These are phyloP conservation scores for Microcaecilia unicolor DNA, from an alignment of 2,797 vertebrate genomes.

Conservation along the genomic window DNA sequence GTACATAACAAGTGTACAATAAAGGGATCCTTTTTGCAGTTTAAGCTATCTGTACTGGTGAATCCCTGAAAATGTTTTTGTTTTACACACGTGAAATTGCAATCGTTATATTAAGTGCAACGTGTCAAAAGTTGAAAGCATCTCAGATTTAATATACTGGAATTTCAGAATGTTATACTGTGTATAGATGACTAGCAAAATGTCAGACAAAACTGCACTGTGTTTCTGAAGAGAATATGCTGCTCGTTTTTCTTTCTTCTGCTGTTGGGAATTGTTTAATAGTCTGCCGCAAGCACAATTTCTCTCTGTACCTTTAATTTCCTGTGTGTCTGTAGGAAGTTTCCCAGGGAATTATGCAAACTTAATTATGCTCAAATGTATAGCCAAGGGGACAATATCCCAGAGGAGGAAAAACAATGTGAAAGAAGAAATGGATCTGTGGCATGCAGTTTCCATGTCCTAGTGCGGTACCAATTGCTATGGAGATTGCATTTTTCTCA, in stretches of 20 bases:
- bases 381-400: fast-evolving
- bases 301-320: fast-evolving
- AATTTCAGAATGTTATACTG: no score
- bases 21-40: no score
- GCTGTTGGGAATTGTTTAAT: not conserved
- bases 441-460: slow-evolving; percentile 8
- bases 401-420: fast-evolving
- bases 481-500: slow-evolving; percentile 23
- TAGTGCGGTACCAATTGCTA: slow-evolving; percentile 16
- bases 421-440: slow-evolving; percentile 6
- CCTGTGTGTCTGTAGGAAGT: fast-evolving
- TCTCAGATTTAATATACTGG: no score
- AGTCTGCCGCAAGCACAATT: fast-evolving
- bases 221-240: fast-evolving
- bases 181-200: no score
- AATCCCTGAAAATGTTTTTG: no score
- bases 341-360: fast-evolving
- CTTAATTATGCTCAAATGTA: not conserved
- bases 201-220: no score
- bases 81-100: no score
- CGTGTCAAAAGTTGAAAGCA: no score
- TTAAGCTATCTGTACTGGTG: no score
- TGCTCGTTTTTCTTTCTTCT: fast-evolving
- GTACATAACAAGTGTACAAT: no score
- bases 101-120: no score